phyloP scores from a whole-genome alignment of 2,113 vertebrate species.

The Serinus canaria region DNA sequence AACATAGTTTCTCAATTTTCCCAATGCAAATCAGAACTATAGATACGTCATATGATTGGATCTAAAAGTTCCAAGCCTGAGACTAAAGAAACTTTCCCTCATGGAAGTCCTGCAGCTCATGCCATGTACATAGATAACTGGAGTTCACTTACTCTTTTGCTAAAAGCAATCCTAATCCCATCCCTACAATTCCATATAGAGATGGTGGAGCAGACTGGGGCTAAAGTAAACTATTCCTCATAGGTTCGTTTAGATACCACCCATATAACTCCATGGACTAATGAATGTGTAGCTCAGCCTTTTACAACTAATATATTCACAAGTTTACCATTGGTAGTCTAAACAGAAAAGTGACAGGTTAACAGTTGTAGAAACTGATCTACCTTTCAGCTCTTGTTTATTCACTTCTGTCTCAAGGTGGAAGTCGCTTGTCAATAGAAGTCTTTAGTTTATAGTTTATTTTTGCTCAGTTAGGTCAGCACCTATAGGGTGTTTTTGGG shows the following conservation, averaged over 20 bases:
- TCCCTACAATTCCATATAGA: background rate
- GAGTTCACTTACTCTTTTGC: background rate
- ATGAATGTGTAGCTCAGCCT: background rate
- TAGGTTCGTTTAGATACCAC: background rate
- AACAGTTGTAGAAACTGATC: background rate
- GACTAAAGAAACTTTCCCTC: background rate
- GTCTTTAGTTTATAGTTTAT: background rate
- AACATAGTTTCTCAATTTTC: background rate
- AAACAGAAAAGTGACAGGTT: background rate
- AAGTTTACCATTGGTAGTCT: background rate
- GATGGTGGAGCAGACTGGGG: background rate
- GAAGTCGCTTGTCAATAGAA: background rate
- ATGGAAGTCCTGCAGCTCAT: background rate
- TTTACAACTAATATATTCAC: background rate
- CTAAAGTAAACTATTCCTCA: background rate
- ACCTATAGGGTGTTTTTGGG: background rate
- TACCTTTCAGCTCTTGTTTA: background rate
- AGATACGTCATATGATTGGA: background rate
- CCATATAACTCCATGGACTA: background rate
- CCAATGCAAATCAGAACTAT: background rate
- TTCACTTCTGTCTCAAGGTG: background rate
- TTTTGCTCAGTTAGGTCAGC: background rate
- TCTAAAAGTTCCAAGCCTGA: background rate
- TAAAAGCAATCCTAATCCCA: background rate
- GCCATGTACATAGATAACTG: background rate